Base-by-base conservation (phyloP, 2,888 invertebrate species). In the Hoplodrina ambigua region DNA sequence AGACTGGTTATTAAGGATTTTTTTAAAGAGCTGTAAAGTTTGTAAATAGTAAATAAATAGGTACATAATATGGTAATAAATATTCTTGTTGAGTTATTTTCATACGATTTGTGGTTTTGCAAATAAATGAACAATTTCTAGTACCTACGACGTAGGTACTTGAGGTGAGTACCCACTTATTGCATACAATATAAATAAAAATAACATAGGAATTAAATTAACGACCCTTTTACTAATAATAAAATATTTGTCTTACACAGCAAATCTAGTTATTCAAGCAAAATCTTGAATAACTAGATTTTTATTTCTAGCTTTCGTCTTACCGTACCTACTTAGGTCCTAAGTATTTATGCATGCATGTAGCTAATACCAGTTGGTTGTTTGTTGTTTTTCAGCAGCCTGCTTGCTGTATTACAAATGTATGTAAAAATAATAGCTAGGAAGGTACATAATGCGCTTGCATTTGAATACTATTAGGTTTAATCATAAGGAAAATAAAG, bases 111-210 rank as follows among this genome's bases (percentile, higher is more conserved):
- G 19, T 71, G 30, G 30, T 41, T 19, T 50, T 17, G 4, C 15
- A 37, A 46, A 19, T 37, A 7, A 52, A 72, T 72, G 25, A 25
- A 72, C 25, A 46, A 0, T 13, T 41, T 13, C 13, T 25, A 37
- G 37, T 37, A 19, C 11, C 4, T 41, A 19, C 25, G 2, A 46
- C n/a, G 13, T 33, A 25, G 19, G 33, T 46, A 52, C 8, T 25
- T 25, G 2, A 25, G 25, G 25, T 25, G 2, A 25, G 25, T 25
- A 25, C 25, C 25, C 25, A 33, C 33, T 33, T 37, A 37, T 25
- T 37, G 49, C 49, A 17, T 41, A 41, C 46, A 17, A 41, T 19
- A 19, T 37, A 11, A 37, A 37, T 30, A 5, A 54, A 37, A 69
- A 53, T n/a, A 19, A n/a, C 53, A 15, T 25, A n/a, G 3, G 11